A percentile compares a stretch with the other conserved stretches of the same genome.
Evolutionary conservation across 2,888 invertebrate genomes (phyloP).

Genomic region (Eristalis pertinax): DNA sequence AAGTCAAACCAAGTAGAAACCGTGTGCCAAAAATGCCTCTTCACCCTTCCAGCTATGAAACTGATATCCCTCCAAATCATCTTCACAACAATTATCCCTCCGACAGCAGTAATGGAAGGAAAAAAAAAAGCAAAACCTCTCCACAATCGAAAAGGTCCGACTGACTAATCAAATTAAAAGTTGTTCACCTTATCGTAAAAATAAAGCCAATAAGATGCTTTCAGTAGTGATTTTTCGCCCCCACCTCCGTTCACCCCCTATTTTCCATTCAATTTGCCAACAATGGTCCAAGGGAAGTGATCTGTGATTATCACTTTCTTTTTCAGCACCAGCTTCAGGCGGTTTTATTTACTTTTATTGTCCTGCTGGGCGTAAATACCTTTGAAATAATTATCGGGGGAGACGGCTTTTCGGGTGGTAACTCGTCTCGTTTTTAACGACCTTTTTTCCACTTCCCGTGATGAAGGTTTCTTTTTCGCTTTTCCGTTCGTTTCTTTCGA

Average conservation of each 20-base stretch:
- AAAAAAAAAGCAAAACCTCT: slow-evolving; percentile 30
- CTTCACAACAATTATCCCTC: neutral
- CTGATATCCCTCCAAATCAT: neutral
- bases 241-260: slow-evolving; percentile 1
- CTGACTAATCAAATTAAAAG: slow-evolving; percentile 59
- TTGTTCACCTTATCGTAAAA: slow-evolving; percentile 59
- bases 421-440: slow-evolving; percentile 28
- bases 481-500: neutral
- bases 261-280: slow-evolving; percentile 65
- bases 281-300: slow-evolving; percentile 59
- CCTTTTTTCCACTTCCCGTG: slow-evolving; percentile 31
- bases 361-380: slow-evolving; percentile 61
- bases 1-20: too few relatives aligned
- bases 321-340: slow-evolving; percentile 18
- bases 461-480: slow-evolving; percentile 2
- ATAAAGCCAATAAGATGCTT: slow-evolving; percentile 8
- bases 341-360: slow-evolving; percentile 57
- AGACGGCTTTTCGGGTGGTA: slow-evolving; percentile 27
- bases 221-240: slow-evolving; percentile 18
- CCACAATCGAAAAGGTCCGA: slow-evolving; percentile 38
- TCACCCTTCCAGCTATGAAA: neutral
- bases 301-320: slow-evolving; percentile 67
- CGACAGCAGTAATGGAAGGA: neutral
- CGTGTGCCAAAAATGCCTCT: neutral
- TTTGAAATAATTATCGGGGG: slow-evolving; percentile 65